Conservation (phyloP, 2,797 vertebrate species). For the Hemibagrus guttatus region DNA sequence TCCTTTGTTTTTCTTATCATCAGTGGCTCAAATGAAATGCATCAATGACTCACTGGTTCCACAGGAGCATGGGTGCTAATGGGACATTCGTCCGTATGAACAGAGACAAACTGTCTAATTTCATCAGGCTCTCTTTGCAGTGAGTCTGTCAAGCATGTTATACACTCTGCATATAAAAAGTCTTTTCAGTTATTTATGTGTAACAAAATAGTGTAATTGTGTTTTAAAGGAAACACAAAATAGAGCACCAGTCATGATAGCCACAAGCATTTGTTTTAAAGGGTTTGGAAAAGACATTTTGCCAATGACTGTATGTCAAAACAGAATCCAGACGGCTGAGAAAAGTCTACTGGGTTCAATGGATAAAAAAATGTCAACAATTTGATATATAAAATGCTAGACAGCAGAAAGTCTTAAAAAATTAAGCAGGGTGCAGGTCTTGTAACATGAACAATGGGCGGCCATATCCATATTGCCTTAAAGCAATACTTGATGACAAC, state of each 20-base stretch:
- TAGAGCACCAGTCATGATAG: background rate
- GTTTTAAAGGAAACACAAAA: background rate
- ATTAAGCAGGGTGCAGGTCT: background rate
- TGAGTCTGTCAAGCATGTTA: background rate
- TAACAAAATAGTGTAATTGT: background rate
- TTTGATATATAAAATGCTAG: background rate
- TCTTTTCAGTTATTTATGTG: background rate
- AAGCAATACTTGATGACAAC: background rate
- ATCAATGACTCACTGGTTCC: background rate
- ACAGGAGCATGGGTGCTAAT: background rate
- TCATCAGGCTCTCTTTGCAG: background rate
- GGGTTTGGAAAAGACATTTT: background rate
- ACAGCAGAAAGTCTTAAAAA: background rate
- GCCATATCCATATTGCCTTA: slow-evolving; percentile 2
- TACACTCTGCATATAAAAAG: background rate
- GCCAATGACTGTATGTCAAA: background rate
- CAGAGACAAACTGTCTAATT: slow-evolving; percentile 4
- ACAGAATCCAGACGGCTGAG: background rate
- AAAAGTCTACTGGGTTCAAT: background rate
- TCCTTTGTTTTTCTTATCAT: background rate
- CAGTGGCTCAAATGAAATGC: background rate
- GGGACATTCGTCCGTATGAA: background rate
- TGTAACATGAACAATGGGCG: background rate
- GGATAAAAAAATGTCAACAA: background rate
- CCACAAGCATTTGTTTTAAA: background rate